Base-by-base conservation (phyloP, 2,888 invertebrate species). In the Drosophila demipolita region DNA sequence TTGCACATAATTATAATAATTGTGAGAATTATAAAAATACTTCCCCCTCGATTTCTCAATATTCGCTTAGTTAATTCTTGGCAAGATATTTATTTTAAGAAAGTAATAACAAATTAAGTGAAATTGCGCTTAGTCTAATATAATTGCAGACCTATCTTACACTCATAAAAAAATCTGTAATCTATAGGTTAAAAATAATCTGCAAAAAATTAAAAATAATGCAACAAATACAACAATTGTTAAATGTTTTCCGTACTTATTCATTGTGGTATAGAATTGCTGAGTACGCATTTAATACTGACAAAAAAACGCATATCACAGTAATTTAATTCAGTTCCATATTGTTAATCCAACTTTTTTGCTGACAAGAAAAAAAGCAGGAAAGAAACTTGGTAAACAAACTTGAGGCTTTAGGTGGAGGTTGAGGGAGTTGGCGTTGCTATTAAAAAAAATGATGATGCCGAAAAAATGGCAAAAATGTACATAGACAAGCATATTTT, bases 301-400 rank as follows among this genome's bases (percentile, higher is more conserved):
- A 65, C n/a, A 55, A 61, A 66, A 59, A 68, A 45, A 15, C 7
- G 20, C 0, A 20, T 12, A 4, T 45, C 20, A 8, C 15, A 15
- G 45, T 15, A 23, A 89, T 82, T 87, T 82, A 82, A 89, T 85
- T 89, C 76, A 82, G 82, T 87, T 85, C 73, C 72, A 70, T 75
- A 66, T 88, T 90, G 84, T 89, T 82, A 89, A 68, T 68, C 75
- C 48, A 66, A 52, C 36, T 58, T 73, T 76, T 84, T 58, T 71
- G 89, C 73, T 78, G 75, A 83, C 82, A 70, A 52, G 61, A 62
- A 61, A 45, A 33, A 49, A 35, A 23, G 26, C 54, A 42, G 26
- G 26, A 69, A 54, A 48, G 26, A 58, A 61, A 67, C 55, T 80
- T 83, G 69, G 60, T 76, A 80, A 80, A 74, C 77, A 76, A 65